These are phyloP conservation scores for Sebastes variabilis DNA, from an alignment of 2,797 vertebrate species.

Conservation along the genomic window DNA sequence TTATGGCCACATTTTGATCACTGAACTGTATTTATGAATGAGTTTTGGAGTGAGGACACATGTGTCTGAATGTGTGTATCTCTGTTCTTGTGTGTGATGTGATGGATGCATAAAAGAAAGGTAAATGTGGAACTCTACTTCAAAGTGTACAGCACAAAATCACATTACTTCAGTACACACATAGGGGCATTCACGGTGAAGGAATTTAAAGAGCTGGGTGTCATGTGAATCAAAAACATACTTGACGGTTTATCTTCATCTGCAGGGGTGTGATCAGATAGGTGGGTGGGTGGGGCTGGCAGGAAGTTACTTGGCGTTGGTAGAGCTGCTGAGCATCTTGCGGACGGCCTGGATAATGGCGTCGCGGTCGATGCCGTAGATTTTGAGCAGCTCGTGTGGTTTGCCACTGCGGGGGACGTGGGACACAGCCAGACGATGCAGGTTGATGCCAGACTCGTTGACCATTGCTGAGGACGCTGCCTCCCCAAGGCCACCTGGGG, in stretches of 20 bases:
- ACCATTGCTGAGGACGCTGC: constrained; percentile 84
- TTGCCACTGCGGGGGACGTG: constrained; percentile 82
- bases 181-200: constrained; percentile 69
- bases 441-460: constrained; percentile 79
- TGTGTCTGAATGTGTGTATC: constrained; percentile 35
- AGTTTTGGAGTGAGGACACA: constrained; percentile 14
- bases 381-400: constrained; percentile 82
- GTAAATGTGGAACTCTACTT: constrained; percentile 64
- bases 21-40: constrained; percentile 21
- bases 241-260: constrained; percentile 37
- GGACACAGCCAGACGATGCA: constrained; percentile 83
- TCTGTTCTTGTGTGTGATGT: constrained; percentile 33
- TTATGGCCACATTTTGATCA: constrained; percentile 30
- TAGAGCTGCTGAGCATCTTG: constrained; percentile 78
- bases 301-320: constrained; percentile 76
- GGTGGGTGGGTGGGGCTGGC: constrained; percentile 38
- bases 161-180: constrained; percentile 74
- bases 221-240: constrained; percentile 60
- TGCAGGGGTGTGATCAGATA: constrained; percentile 28
- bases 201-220: constrained; percentile 47
- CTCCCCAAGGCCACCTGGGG: constrained; percentile 88
- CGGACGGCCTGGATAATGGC: constrained; percentile 81
- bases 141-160: constrained; percentile 75
- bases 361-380: constrained; percentile 84
- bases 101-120: constrained; percentile 56